phyloP scores from a whole-genome alignment of 2,113 vertebrate species.

The Physeter macrocephalus region DNA sequence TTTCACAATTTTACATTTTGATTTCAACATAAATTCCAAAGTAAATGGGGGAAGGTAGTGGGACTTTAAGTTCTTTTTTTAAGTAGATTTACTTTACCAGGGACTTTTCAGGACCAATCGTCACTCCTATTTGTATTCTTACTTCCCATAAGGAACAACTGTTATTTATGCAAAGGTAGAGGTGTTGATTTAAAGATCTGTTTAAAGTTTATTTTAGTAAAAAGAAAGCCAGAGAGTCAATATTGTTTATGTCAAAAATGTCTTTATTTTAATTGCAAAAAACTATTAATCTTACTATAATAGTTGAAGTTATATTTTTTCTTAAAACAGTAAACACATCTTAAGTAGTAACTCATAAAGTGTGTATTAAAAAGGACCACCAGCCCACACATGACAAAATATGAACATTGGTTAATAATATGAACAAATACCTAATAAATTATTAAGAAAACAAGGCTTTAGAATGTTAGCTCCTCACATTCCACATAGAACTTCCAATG shows the following conservation, averaged over 20 bases:
- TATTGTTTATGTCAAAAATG: not conserved
- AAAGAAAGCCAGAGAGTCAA: constrained; percentile 13
- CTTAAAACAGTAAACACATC: constrained; percentile 14
- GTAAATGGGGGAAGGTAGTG: not conserved
- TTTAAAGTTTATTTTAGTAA: constrained; percentile 4
- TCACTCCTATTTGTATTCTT: not conserved
- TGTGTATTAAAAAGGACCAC: not conserved
- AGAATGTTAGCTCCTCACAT: constrained; percentile 69
- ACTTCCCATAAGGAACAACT: not conserved
- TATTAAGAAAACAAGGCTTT: constrained; percentile 3
- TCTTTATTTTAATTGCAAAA: constrained; percentile 58
- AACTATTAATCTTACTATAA: not conserved
- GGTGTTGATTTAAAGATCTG: not conserved
- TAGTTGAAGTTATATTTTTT: not conserved
- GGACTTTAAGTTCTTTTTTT: not conserved
- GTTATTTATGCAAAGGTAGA: not conserved
- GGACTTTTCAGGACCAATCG: not conserved
- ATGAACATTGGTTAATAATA: not conserved
- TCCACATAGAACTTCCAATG: constrained; percentile 84
- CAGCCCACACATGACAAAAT: not conserved
- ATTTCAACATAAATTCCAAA: constrained; percentile 13
- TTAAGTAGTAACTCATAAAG: not conserved
- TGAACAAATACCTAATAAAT: not conserved
- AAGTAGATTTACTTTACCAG: not conserved
- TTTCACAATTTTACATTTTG: constrained; percentile 11